Evolutionary conservation across 2,797 vertebrate genomes (phyloP).

Genomic region (Setipinna tenuifilis): DNA sequence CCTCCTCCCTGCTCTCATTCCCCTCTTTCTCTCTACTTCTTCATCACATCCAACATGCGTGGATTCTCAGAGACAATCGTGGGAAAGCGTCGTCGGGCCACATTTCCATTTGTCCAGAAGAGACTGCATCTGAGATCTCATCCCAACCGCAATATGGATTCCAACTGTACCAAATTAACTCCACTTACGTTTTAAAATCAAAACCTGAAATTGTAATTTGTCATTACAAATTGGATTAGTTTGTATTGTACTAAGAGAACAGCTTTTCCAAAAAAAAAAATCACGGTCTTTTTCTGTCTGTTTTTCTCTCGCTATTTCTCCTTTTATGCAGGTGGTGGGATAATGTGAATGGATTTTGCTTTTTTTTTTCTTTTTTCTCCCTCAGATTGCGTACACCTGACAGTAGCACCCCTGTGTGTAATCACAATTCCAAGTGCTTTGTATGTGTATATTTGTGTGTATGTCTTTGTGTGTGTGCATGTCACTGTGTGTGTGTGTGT

Average conservation of each 20-base stretch:
- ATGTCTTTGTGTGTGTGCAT: constrained; percentile 45
- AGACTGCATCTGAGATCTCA: neutral
- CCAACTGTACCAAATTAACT: neutral
- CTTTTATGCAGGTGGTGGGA: constrained; percentile 34
- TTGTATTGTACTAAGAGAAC: constrained; percentile 5
- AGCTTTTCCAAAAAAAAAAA: constrained; percentile 30
- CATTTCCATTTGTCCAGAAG: neutral
- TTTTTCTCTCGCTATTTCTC: constrained; percentile 38
- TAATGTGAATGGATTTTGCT: constrained; percentile 58
- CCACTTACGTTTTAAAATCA: neutral
- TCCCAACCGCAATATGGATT: neutral
- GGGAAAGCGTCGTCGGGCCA: neutral
- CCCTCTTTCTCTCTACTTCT: constrained; percentile 29
- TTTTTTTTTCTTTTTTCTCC: constrained; percentile 49
- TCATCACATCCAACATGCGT: constrained; percentile 28
- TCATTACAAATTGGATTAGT: constrained; percentile 18
- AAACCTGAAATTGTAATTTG: constrained; percentile 59
- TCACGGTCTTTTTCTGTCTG: too few relatives aligned
- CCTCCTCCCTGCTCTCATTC: constrained; percentile 25
- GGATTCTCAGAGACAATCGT: neutral
- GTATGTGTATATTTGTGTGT: constrained; percentile 48
- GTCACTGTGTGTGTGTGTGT: constrained; percentile 54
- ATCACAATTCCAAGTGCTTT: constrained; percentile 42
- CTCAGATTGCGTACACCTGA: constrained; percentile 74
- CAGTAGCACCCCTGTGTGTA: constrained; percentile 49